A percentile compares a stretch with the other conserved stretches of the same genome.
These are phyloP conservation scores for Heliothis subflexa DNA, from an alignment of 1,140 invertebrate genomes.

Conservation along the genomic window DNA sequence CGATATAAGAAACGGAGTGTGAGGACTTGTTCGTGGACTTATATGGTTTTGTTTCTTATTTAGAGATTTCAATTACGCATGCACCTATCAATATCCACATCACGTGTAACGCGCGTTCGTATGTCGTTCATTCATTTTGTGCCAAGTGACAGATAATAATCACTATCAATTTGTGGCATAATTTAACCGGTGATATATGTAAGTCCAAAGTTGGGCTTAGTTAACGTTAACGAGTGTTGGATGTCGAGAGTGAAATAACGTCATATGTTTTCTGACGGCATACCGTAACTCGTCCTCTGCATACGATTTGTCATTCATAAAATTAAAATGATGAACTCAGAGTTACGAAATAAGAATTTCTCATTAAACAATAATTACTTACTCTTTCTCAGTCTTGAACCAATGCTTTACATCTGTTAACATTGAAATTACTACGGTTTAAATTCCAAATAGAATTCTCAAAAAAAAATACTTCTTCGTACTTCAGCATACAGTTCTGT, in stretches of 20 bases:
- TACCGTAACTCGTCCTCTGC: constrained; percentile 72
- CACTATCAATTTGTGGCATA: constrained; percentile 13
- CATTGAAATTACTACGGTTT: no score
- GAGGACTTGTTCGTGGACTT: background rate
- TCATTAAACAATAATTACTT: constrained; percentile 3
- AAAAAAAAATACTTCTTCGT: no score
- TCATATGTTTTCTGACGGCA: constrained; percentile 70
- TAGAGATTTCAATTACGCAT: constrained; percentile 32
- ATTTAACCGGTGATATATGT: background rate
- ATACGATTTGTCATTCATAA: constrained; percentile 80
- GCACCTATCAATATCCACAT: constrained; percentile 31
- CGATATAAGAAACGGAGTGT: background rate
- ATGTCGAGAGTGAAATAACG: constrained; percentile 63
- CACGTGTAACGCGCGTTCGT: constrained; percentile 15
- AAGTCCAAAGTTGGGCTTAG: constrained; percentile 6
- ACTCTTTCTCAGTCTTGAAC: background rate
- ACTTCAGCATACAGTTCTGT: no score
- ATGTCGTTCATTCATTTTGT: constrained; percentile 25
- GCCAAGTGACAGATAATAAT: constrained; percentile 33
- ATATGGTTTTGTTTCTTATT: constrained; percentile 34
- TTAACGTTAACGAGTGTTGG: background rate
- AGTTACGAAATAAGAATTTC: constrained; percentile 23
- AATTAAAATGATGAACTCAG: constrained; percentile 56
- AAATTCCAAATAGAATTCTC: no score
- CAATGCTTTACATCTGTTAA: background rate